Percentiles rank a stretch among this genome's conserved stretches.
These are phyloP conservation scores for Athene noctua DNA, from an alignment of 2,113 vertebrate genomes.

Conservation along the genomic window DNA sequence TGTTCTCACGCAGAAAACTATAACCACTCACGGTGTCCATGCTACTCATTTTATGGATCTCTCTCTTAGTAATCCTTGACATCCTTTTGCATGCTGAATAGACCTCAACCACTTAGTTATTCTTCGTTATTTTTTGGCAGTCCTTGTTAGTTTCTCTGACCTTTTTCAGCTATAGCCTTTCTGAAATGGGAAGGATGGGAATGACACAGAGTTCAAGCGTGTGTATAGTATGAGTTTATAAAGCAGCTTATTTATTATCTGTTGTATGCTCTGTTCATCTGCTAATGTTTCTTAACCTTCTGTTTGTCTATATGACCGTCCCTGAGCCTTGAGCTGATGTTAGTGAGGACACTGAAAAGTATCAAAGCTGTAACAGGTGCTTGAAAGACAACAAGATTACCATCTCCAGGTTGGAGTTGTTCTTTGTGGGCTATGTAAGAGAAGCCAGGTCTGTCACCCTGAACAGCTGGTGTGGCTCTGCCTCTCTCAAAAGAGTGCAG, in stretches of 20 bases:
- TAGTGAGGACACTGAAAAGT: not conserved
- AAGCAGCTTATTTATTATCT: not conserved
- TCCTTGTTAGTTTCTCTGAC: not conserved
- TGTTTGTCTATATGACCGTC: not conserved
- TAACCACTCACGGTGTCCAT: rapidly evolving
- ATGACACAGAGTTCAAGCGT: not conserved
- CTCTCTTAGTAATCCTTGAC: not conserved
- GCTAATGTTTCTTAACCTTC: not conserved
- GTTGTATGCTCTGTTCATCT: not conserved
- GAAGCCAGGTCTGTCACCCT: not conserved
- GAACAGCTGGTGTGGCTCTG: not conserved
- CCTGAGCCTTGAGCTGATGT: not conserved
- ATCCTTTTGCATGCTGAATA: not conserved
- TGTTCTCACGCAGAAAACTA: not conserved
- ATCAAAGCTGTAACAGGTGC: not conserved
- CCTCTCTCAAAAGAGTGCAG: not conserved
- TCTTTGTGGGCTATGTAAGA: rapidly evolving
- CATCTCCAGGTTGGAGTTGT: not conserved
- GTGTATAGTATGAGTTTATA: not conserved
- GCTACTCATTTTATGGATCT: not conserved
- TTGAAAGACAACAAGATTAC: not conserved
- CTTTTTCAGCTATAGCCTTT: not conserved
- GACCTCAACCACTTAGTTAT: not conserved
- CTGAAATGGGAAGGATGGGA: not conserved
- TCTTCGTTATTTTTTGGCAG: not conserved